Conservation (phyloP, 1,140 invertebrate genomes). For the Macrocentrus cingulum region DNA sequence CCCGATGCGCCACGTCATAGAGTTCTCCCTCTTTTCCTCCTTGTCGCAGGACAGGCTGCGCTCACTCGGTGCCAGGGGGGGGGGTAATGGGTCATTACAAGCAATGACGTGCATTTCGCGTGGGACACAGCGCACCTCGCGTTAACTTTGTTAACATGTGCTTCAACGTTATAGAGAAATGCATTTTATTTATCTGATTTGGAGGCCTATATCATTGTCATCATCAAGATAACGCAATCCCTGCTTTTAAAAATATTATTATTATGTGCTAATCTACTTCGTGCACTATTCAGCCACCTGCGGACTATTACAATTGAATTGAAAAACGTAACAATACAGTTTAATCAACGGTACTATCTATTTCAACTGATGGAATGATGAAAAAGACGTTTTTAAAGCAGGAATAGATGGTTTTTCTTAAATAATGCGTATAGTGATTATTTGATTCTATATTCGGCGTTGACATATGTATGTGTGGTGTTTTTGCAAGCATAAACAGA, state of each 20-base stretch:
- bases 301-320: slow-evolving; percentile 5
- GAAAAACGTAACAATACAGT: too few species aligned
- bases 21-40: not conserved
- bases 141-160: slow-evolving; percentile 46
- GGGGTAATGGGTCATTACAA: slow-evolving; percentile 58
- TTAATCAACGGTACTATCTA: too few species aligned
- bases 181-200: not conserved
- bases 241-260: too few species aligned
- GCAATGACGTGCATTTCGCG: slow-evolving; percentile 57
- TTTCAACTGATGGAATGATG: too few species aligned
- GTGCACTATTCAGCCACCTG: slow-evolving; percentile 9
- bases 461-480: slow-evolving; percentile 1
- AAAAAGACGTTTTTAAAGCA: too few species aligned
- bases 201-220: too few species aligned
- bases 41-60: not conserved
- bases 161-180: slow-evolving; percentile 39
- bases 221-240: too few species aligned
- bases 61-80: slow-evolving; percentile 16
- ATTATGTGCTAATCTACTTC: too few species aligned
- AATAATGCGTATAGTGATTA: not conserved
- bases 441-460: not conserved
- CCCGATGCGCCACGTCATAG: slow-evolving; percentile 41
- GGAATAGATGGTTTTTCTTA: not conserved
- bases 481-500: not conserved
- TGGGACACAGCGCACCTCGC: slow-evolving; percentile 1